Evolutionary conservation across 1,140 invertebrate species (phyloP), one percentile per base, ranked within the genome.

Genomic region (Meteorus sp.): DNA sequence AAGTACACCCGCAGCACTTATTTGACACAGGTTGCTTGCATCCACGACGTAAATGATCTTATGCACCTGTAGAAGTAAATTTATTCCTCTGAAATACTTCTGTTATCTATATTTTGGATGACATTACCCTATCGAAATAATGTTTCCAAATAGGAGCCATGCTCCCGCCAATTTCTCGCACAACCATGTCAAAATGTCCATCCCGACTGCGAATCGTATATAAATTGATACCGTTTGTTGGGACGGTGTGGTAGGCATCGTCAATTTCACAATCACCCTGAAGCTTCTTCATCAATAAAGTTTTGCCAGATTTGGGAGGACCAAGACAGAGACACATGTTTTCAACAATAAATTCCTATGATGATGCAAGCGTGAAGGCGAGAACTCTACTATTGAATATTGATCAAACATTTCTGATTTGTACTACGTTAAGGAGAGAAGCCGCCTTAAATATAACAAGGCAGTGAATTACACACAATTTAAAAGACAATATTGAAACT

Each of bases 21-120:
- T 91, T 77, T 91, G 89, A 63, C 89, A 91, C 41, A 91, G 79
- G 77, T 92, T 91, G 3, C 89, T 90, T 0, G 88, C 84, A 68
- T 92, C 89, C 7, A 92, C 84, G 1, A 91, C 89, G 60, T 87
- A 91, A 58, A 92, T 86, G 1, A 91, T 82, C 72, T 89, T 90
- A 44, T 63, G 53, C 5, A 71, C 61, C 74, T 76, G 29, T 9
- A 50, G 61, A 45, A 3, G 11, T 52, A 41, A 17, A 25, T 48
- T 6, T 20, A n/a, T n/a, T n/a, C n/a, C n/a, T n/a, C n/a, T n/a
- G n/a, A n/a, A n/a, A n/a, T n/a, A 17, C 9, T 20, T 1, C 22
- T 35, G 22, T 31, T 22, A 29, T n/a, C 47, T 53, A 22, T 53
- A 43, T 22, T 6, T 43, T 55, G 6, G 13, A 17, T 19, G 2